Percentiles rank a stretch among this genome's conserved stretches.
These are phyloP conservation scores for Listrodromus nycthemerus DNA, from an alignment of 2,888 invertebrate species.

Conservation along the genomic window DNA sequence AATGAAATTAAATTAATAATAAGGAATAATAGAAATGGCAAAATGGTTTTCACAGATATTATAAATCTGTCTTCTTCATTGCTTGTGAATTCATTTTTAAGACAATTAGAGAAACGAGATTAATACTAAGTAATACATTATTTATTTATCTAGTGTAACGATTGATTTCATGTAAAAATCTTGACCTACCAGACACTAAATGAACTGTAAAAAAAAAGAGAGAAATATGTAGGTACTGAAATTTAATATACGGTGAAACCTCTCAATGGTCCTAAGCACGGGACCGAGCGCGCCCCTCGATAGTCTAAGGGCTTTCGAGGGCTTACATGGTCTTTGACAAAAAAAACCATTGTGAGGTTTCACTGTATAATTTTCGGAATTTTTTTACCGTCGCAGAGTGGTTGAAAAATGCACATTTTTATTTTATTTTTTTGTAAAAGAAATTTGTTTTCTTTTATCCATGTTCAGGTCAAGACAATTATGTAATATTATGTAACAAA, in stretches of 20 bases:
- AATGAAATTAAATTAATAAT: conserved; percentile 63
- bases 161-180: no score
- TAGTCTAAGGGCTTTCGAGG: conserved; percentile 10
- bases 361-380: background rate
- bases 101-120: no score
- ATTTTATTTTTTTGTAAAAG: background rate
- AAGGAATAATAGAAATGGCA: no score
- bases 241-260: conserved; percentile 15
- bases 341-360: conserved; percentile 1
- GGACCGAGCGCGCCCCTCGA: conserved; percentile 2
- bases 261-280: conserved; percentile 17
- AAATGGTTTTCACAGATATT: no score
- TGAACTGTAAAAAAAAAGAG: background rate
- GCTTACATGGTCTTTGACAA: background rate
- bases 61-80: no score
- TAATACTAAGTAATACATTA: no score
- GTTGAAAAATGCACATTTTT: no score
- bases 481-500: no score
- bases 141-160: no score
- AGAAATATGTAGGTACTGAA: conserved; percentile 4
- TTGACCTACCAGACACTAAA: background rate
- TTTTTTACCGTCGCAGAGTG: background rate
- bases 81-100: no score
- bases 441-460: background rate
- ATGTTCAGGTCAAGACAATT: no score